Percentiles rank a stretch among this genome's conserved stretches.
phyloP scores from a whole-genome alignment of 2,797 vertebrate species.

The Cottoperca gobio region DNA sequence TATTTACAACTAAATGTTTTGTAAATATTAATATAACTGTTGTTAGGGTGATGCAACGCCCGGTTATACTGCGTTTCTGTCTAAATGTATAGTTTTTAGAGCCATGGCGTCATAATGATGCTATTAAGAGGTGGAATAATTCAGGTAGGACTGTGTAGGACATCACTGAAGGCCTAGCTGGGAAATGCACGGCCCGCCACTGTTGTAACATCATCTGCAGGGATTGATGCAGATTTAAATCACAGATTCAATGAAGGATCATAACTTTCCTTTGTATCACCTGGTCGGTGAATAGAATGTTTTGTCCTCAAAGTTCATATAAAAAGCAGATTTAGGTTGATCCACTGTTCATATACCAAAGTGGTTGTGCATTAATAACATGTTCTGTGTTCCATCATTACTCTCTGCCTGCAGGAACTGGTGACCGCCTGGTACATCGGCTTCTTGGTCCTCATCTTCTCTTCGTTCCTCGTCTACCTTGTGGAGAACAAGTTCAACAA shows the following conservation, averaged over 20 bases:
- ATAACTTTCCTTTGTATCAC: neutral
- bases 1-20: no score
- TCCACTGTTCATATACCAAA: neutral
- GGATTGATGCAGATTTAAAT: slow-evolving; percentile 10
- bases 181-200: no score
- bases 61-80: no score
- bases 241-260: neutral
- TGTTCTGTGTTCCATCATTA: neutral
- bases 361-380: neutral
- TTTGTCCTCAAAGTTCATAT: slow-evolving; percentile 8
- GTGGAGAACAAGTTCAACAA: slow-evolving; percentile 97
- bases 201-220: slow-evolving; percentile 2
- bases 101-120: no score
- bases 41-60: no score
- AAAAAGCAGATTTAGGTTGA: slow-evolving; percentile 3
- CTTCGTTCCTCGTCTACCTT: slow-evolving; percentile 98
- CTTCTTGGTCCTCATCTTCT: slow-evolving; percentile 99
- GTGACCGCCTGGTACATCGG: slow-evolving; percentile 99
- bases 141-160: no score
- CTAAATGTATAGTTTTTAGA: no score
- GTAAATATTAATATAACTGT: no score
- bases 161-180: no score
- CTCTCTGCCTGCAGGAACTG: slow-evolving; percentile 88
- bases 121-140: no score
- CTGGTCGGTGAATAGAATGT: neutral